Conservation (phyloP, 2,113 vertebrate genomes). For the Peromyscus californicus region DNA sequence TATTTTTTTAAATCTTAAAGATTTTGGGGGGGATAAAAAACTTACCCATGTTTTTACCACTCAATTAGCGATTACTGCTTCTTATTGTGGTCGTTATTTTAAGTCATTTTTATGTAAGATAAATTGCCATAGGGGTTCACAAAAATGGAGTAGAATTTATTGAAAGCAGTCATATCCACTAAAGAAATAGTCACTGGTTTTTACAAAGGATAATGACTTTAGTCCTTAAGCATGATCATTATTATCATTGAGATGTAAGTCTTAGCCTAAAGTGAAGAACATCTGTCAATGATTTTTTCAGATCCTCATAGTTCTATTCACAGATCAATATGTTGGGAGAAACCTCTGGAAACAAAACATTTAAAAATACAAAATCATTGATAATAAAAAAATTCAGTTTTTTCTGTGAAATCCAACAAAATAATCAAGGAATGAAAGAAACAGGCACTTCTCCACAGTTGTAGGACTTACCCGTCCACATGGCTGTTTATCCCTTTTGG, state of each 20-base stretch:
- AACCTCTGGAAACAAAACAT: conserved; percentile 21
- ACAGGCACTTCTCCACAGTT: not conserved
- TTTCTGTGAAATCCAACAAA: conserved; percentile 1
- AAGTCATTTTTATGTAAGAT: not conserved
- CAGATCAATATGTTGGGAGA: conserved; percentile 43
- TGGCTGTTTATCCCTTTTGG: not conserved
- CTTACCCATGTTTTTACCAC: conserved; percentile 13
- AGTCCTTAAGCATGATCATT: conserved; percentile 42
- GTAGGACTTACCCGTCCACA: not conserved
- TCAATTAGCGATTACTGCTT: not conserved
- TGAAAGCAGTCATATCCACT: not conserved
- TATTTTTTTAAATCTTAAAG: conserved; percentile 21
- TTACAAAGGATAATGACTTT: conserved; percentile 15
- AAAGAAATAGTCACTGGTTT: conserved; percentile 25
- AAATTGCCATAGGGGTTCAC: not conserved
- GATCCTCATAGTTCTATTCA: conserved; percentile 43
- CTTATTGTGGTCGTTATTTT: not conserved
- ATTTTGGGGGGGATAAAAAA: not conserved
- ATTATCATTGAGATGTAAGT: conserved; percentile 56
- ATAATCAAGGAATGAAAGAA: conserved; percentile 14
- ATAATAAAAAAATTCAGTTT: conserved; percentile 2
- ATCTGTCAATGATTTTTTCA: conserved; percentile 69
- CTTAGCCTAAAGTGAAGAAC: conserved; percentile 18
- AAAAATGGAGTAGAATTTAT: conserved; percentile 47
- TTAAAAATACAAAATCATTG: conserved; percentile 36